A percentile compares a stretch with the other conserved stretches of the same genome.
Conservation (phyloP, 64 coral and sea anemone genomes). For the Pachyseris speciosa region DNA sequence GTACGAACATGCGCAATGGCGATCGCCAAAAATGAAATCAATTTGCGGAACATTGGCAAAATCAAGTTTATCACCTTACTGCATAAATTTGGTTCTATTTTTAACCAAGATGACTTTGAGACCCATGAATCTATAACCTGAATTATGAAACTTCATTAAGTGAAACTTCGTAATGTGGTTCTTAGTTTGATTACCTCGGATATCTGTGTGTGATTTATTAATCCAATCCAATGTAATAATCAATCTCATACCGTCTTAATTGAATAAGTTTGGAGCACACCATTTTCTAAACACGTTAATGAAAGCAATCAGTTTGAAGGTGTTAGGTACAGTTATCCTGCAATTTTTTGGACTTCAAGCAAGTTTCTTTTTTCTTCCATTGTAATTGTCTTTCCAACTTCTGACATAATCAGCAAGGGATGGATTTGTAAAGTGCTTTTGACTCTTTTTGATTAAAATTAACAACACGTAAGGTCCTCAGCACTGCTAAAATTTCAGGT, state of each 20-base stretch:
- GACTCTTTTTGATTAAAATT: not conserved
- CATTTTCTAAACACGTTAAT: slow-evolving; percentile 37
- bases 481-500: not conserved
- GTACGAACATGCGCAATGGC: not conserved
- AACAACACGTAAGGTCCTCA: not conserved
- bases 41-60: not conserved
- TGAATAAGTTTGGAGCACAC: slow-evolving; percentile 2
- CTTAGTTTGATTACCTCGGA: not conserved
- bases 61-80: not conserved
- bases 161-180: not conserved
- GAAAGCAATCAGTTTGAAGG: not conserved
- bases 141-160: slow-evolving; percentile 4
- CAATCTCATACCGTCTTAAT: not conserved
- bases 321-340: no score
- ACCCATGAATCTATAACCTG: not conserved
- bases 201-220: slow-evolving; percentile 6
- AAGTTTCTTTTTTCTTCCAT: not conserved
- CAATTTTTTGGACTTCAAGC: not conserved
- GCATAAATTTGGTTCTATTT: not conserved
- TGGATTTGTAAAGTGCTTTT: not conserved
- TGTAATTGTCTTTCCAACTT: not conserved
- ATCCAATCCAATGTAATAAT: not conserved
- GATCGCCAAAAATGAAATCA: not conserved
- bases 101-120: not conserved
- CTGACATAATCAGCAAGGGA: not conserved